Conservation (phyloP, 2,888 invertebrate species). For the Microplitis deprimator region DNA sequence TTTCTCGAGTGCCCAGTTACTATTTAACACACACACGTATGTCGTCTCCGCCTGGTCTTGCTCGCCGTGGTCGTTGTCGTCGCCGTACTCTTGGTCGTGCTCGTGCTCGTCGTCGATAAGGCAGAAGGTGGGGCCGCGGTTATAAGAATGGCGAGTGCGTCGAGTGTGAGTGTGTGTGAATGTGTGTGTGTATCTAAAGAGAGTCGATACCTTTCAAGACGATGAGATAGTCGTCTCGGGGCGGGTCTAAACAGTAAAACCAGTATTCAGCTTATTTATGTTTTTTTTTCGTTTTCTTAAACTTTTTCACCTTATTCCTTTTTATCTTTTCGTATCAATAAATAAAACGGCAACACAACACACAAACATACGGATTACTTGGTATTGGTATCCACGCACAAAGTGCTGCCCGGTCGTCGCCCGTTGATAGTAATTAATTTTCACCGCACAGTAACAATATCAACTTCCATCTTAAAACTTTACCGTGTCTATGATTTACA, state of each 20-base stretch:
- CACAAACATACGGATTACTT: conserved; percentile 5
- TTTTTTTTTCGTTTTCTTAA: not conserved
- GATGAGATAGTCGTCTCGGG: conserved; percentile 23
- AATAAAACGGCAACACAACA: conserved; percentile 23
- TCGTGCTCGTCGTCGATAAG: conserved; percentile 36
- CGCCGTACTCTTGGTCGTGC: conserved; percentile 13
- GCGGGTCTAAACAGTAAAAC: conserved; percentile 22
- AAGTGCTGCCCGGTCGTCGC: conserved; percentile 29
- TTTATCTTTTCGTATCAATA: not conserved
- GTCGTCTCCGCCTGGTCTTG: not conserved
- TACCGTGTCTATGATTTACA: conserved; percentile 10
- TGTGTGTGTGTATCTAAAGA: conserved; percentile 18
- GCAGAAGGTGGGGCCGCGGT: conserved; percentile 38
- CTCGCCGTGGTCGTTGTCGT: not conserved
- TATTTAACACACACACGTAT: conserved; percentile 4
- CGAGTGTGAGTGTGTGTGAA: conserved; percentile 17
- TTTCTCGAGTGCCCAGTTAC: not conserved
- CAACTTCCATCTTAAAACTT: conserved; percentile 25
- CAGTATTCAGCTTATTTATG: not conserved
- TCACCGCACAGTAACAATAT: conserved; percentile 35
- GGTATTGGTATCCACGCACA: not conserved
- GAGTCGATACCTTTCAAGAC: conserved; percentile 25
- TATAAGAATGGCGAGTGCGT: conserved; percentile 29
- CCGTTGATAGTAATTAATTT: conserved; percentile 27
- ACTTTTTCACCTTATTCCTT: not conserved